Percentiles rank a stretch among this genome's conserved stretches.
Evolutionary conservation across 2,888 invertebrate genomes (phyloP).

Genomic region (Plemyria rubiginata): DNA sequence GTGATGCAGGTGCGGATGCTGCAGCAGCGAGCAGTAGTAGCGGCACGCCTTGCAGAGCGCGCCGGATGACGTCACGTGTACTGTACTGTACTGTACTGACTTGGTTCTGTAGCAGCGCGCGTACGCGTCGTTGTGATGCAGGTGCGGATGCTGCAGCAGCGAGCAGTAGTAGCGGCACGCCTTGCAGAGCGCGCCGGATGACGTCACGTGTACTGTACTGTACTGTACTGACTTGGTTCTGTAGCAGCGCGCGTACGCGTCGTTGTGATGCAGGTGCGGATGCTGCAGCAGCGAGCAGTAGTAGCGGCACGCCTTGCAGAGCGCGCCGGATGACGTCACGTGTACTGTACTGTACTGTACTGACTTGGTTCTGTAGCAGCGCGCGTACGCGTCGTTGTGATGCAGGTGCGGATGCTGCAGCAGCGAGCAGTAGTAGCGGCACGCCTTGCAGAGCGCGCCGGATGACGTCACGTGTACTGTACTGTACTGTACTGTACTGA

Average conservation of each 20-base stretch:
- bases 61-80: conserved; percentile 86
- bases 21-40: conserved; percentile 89
- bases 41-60: conserved; percentile 93
- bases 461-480: conserved; percentile 86
- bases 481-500: conserved; percentile 43
- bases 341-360: conserved; percentile 48
- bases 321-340: conserved; percentile 88
- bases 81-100: conserved; percentile 48
- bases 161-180: conserved; percentile 92
- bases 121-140: conserved; percentile 79
- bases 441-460: conserved; percentile 92
- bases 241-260: conserved; percentile 78
- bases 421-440: conserved; percentile 91
- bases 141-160: conserved; percentile 86
- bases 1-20: conserved; percentile 83
- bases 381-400: conserved; percentile 84
- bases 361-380: conserved; percentile 66
- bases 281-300: conserved; percentile 90
- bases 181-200: conserved; percentile 92
- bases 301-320: conserved; percentile 93
- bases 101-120: conserved; percentile 71
- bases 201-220: conserved; percentile 71
- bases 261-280: conserved; percentile 78
- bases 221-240: conserved; percentile 61
- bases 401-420: conserved; percentile 85